A percentile compares a stretch with the other conserved stretches of the same genome.
Conservation (phyloP, 2,888 invertebrate genomes). For the Scaptomyza tumidula region DNA sequence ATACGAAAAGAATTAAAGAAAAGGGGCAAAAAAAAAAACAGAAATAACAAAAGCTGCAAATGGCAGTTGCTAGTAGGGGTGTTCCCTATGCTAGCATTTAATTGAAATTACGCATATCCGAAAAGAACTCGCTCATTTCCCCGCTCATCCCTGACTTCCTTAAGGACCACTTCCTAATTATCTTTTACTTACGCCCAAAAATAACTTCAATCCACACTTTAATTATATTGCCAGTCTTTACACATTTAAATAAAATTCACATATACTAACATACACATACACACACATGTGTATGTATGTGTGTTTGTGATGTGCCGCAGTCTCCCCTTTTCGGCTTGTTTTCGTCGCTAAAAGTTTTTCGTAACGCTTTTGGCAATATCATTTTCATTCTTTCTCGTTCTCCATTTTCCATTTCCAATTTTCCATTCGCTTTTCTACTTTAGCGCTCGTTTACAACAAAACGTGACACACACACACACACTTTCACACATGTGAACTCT, state of each 20-base stretch:
- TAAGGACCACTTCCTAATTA: slow-evolving; percentile 74
- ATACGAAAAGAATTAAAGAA: slow-evolving; percentile 14
- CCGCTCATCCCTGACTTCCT: slow-evolving; percentile 3
- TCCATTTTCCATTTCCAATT: slow-evolving; percentile 39
- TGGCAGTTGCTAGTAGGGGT: slow-evolving; percentile 24
- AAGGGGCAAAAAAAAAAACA: slow-evolving; percentile 26
- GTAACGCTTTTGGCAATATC: slow-evolving; percentile 62
- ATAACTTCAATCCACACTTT: slow-evolving; percentile 74
- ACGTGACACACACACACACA: slow-evolving; percentile 43
- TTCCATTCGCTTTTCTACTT: slow-evolving; percentile 44
- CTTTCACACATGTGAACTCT: slow-evolving; percentile 8
- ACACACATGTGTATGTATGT: slow-evolving; percentile 16
- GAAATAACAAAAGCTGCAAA: slow-evolving; percentile 30
- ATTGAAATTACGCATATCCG: slow-evolving; percentile 64
- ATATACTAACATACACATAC: slow-evolving; percentile 29
- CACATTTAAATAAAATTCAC: slow-evolving; percentile 73
- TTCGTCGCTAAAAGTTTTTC: slow-evolving; percentile 67
- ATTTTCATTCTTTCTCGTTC: slow-evolving; percentile 45
- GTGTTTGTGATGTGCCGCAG: neutral
- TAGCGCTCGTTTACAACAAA: slow-evolving; percentile 58
- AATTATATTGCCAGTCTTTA: slow-evolving; percentile 69
- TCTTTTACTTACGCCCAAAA: slow-evolving; percentile 55
- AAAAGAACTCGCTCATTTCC: neutral
- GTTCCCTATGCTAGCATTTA: slow-evolving; percentile 39
- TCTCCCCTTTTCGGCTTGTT: slow-evolving; percentile 46